A percentile compares a stretch with the other conserved stretches of the same genome.
phyloP scores from a whole-genome alignment of 2,113 vertebrate genomes.

The Chlorocebus sabaeus region DNA sequence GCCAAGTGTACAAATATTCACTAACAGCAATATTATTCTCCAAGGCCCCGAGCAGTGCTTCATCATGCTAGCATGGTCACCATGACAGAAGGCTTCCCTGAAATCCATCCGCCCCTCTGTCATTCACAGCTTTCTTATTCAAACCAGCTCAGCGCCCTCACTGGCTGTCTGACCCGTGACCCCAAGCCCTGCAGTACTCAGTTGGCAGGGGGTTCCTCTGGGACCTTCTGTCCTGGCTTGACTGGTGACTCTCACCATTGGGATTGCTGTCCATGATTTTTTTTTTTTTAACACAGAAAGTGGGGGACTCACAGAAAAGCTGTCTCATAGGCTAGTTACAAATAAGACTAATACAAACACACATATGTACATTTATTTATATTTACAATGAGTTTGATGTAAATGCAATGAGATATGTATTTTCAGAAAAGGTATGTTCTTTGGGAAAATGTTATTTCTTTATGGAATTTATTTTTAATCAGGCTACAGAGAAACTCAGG shows the following conservation, averaged over 20 bases:
- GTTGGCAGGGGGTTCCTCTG: not conserved
- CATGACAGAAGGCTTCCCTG: constrained; percentile 67
- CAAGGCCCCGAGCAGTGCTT: constrained; percentile 53
- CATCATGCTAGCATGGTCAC: constrained; percentile 49
- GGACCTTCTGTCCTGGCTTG: constrained; percentile 5
- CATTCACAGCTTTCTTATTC: constrained; percentile 62
- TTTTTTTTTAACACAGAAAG: not conserved
- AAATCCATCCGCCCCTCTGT: constrained; percentile 33
- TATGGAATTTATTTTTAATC: not conserved
- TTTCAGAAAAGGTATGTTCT: not conserved
- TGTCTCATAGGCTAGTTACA: not conserved
- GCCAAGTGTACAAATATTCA: constrained; percentile 73
- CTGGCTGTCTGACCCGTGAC: not conserved
- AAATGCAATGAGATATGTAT: not conserved
- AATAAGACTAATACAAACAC: not conserved
- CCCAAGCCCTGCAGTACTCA: not conserved
- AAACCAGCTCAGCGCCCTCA: not conserved
- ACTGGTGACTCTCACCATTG: not conserved
- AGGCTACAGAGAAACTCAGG: not conserved
- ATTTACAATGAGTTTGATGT: not conserved
- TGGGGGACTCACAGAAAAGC: not conserved
- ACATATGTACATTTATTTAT: not conserved
- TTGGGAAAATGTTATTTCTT: not conserved
- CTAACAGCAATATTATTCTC: constrained; percentile 52
- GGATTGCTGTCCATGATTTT: not conserved